phyloP scores from a whole-genome alignment of 1,140 invertebrate species.

The Hylyphantes graminicola region DNA sequence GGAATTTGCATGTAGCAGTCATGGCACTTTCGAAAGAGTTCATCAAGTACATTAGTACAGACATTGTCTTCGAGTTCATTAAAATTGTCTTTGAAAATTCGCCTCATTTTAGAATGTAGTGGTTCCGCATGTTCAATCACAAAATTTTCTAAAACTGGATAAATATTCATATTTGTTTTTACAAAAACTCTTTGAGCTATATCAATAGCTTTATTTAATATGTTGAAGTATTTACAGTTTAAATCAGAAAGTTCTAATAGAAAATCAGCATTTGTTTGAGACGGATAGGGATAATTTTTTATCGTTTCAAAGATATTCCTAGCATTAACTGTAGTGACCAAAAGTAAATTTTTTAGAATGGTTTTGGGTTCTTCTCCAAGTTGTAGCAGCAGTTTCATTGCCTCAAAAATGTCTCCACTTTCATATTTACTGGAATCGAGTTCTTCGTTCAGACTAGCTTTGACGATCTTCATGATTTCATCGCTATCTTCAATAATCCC shows the following conservation, averaged over 20 bases:
- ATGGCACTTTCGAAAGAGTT: conserved; percentile 1
- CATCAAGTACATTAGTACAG: conserved; percentile 1
- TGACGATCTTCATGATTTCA: neutral
- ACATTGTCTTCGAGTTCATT: neutral
- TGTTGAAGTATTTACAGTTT: neutral
- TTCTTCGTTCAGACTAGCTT: conserved; percentile 4
- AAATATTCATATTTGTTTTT: neutral
- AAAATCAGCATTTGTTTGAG: neutral
- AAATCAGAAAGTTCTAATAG: neutral
- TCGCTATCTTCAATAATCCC: conserved; percentile 8
- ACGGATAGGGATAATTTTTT: neutral
- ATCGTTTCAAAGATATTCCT: neutral
- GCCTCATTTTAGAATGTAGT: neutral
- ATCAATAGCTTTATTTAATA: neutral
- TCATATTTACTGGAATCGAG: neutral
- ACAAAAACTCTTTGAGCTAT: neutral
- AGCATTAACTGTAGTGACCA: neutral
- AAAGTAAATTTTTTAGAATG: neutral
- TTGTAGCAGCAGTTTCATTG: neutral
- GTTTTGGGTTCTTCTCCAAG: neutral
- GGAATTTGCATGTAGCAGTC: neutral
- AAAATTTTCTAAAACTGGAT: conserved; percentile 18
- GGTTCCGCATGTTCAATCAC: neutral
- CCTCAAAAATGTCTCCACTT: neutral
- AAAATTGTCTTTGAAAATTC: conserved; percentile 6